These are phyloP conservation scores for Lycia hirtaria DNA, from an alignment of 2,888 invertebrate genomes.

Conservation along the genomic window DNA sequence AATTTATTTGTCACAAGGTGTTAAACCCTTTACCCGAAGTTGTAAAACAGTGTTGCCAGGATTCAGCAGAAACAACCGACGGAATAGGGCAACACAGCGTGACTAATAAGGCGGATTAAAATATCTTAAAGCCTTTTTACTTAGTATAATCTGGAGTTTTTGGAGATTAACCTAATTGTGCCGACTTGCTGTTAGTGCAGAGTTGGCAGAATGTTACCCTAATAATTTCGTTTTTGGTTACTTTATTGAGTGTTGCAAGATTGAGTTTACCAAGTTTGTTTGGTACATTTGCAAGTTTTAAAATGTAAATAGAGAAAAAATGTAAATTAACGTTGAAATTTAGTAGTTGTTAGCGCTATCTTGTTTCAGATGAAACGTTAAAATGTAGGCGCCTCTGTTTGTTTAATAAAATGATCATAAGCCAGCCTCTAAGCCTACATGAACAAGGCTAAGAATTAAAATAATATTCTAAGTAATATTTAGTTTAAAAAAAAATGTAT, in stretches of 20 bases:
- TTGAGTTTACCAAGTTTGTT: not conserved
- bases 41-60: slow-evolving; percentile 48
- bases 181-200: slow-evolving; percentile 50
- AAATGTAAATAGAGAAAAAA: not conserved
- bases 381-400: too few relatives aligned
- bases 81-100: slow-evolving; percentile 52
- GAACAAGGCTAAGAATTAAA: too few relatives aligned
- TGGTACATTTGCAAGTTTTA: not conserved
- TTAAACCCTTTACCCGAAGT: slow-evolving; percentile 49
- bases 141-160: slow-evolving; percentile 59
- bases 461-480: too few relatives aligned
- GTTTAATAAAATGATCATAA: not conserved
- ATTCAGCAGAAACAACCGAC: slow-evolving; percentile 38
- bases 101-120: slow-evolving; percentile 61
- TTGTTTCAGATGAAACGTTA: too few relatives aligned
- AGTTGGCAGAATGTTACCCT: slow-evolving; percentile 46
- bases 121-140: slow-evolving; percentile 64
- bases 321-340: too few relatives aligned
- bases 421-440: too few relatives aligned
- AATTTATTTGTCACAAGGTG: slow-evolving; percentile 45
- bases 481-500: too few relatives aligned
- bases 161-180: slow-evolving; percentile 58
- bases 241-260: slow-evolving; percentile 16
- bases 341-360: too few relatives aligned
- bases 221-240: slow-evolving; percentile 41